Evolutionary conservation across 2,113 vertebrate species (phyloP).

Genomic region (Sturnira hondurensis): DNA sequence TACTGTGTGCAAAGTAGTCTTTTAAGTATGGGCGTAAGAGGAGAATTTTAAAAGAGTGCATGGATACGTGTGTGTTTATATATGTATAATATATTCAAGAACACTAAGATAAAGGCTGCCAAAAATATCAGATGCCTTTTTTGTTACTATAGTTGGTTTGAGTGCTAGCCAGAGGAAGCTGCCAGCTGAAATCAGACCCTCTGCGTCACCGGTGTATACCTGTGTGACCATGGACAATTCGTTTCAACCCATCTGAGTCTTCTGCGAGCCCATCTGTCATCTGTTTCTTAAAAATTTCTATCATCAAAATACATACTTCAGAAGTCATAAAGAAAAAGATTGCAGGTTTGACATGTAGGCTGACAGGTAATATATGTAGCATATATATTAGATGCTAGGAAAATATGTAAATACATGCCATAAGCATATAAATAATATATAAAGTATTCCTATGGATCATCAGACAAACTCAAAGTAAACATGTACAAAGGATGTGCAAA

Average conservation of each 20-base stretch:
- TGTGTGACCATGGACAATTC: neutral
- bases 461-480: neutral
- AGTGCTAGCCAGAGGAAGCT: neutral
- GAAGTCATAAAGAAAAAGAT: neutral
- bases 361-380: neutral
- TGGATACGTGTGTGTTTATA: slow-evolving; percentile 47
- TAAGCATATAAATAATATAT: neutral
- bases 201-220: neutral
- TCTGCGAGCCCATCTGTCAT: neutral
- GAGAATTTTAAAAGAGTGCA: slow-evolving; percentile 32
- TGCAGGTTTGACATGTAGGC: neutral
- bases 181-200: neutral
- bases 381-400: neutral
- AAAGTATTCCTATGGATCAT: neutral
- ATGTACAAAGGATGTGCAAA: neutral
- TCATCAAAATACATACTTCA: neutral
- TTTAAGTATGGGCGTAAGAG: slow-evolving; percentile 42
- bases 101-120: slow-evolving; percentile 44
- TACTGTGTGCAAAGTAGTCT: slow-evolving; percentile 49
- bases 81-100: slow-evolving; percentile 55
- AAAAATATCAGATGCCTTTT: slow-evolving; percentile 31
- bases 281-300: neutral
- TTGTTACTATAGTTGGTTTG: slow-evolving; percentile 29
- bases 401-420: neutral
- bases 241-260: neutral